Base-by-base conservation (phyloP, 1,140 invertebrate species). In the Latrodectus geometricus region DNA sequence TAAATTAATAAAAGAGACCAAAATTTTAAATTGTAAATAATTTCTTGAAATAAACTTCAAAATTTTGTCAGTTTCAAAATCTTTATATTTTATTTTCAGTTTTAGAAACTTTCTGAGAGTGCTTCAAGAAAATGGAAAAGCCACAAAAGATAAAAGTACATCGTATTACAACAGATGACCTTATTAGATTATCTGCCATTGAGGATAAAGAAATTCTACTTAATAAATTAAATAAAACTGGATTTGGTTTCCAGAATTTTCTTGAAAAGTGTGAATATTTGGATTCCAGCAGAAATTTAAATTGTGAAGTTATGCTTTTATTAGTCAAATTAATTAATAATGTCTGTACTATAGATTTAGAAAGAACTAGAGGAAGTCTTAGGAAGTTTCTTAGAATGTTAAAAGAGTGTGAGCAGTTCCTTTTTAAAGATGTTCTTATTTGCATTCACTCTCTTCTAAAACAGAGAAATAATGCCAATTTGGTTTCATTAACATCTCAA, bases 301-400 rank as follows among this genome's bases (percentile, higher is more conserved):
- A 81, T 81, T 81, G 12, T 35, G 78, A 81, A 56, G 17, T 81
- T 52, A 17, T 81, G 50, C n/a, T 54, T 9, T n/a, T 54, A 8
- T 14, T 81, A 17, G 20, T 72, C 15, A 49, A 81, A 56, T 23
- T 15, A 52, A 17, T 49, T 7, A 35, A 12, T 48, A 35, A 66
- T 17, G 68, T 72, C 9, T 81, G 78, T 35, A 54, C 65, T 35
- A 15, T 50, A n/a, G 20, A 66, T 68, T 50, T 9, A 54, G 15
- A 52, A 11, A 80, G 49, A 3, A 11, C 4, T 0, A 3, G 0
- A 21, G 66, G 68, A 7, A 49, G 61, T n/a, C 23, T 78, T 50
- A 14, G 23, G 20, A 76, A 68, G 52, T 77, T 77, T 70, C 23
- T 85, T 11, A 56, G 20, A 50, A 52, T 76, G 5, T 21, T 85